Evolutionary conservation across 30 jellyfish, hydroid and myxozoan genomes (phyloP).

Genomic region (Clytia hemisphaerica): DNA sequence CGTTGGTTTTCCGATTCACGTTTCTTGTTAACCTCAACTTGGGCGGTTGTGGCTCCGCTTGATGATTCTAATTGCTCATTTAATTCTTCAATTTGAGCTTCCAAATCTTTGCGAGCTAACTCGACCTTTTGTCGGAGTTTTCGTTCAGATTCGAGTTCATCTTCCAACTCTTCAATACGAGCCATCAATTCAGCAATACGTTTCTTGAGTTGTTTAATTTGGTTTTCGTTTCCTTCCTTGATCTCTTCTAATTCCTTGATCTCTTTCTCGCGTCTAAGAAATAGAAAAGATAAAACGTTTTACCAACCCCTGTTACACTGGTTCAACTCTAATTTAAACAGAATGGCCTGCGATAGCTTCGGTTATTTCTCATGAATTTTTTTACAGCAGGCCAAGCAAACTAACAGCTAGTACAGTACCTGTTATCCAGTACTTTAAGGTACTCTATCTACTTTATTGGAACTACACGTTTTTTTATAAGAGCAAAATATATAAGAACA

Average conservation of each 20-base stretch:
- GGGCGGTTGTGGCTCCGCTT: slow-evolving; percentile 99
- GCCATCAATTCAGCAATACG: slow-evolving; percentile 86
- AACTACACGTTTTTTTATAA: no score
- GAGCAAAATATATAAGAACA: no score
- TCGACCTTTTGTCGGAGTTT: slow-evolving; percentile 92
- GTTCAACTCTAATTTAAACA: no score
- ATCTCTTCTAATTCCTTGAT: slow-evolving; percentile 68
- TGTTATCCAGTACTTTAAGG: no score
- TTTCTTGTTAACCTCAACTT: slow-evolving; percentile 95
- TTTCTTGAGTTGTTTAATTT: slow-evolving; percentile 75
- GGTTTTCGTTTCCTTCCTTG: slow-evolving; percentile 66
- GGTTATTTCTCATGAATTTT: no score
- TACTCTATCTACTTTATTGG: no score
- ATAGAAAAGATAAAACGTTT: no score
- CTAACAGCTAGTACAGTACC: no score
- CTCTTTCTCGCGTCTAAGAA: slow-evolving; percentile 78
- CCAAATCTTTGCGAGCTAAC: slow-evolving; percentile 81
- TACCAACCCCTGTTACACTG: no score
- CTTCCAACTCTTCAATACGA: slow-evolving; percentile 95
- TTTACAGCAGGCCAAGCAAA: no score
- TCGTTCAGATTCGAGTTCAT: slow-evolving; percentile 91
- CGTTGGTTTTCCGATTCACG: slow-evolving; percentile 84
- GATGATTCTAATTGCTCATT: slow-evolving; percentile 87
- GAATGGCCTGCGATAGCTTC: no score
- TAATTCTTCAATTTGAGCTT: slow-evolving; percentile 66